A percentile compares a stretch with the other conserved stretches of the same genome.
Evolutionary conservation across 2,888 invertebrate species (phyloP).

Genomic region (Harpagoxenus sublaevis): DNA sequence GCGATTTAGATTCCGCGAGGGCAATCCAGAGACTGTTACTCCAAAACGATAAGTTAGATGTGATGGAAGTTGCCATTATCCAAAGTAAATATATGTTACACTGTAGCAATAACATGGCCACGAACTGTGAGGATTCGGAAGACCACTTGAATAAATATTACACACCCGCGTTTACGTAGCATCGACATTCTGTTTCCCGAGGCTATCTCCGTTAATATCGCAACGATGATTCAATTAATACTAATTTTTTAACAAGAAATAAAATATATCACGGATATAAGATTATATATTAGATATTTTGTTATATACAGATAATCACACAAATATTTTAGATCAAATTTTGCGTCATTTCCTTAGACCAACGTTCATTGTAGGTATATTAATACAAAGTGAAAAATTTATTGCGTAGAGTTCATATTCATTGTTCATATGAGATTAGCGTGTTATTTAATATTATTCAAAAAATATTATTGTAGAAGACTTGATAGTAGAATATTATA

Average conservation of each 20-base stretch:
- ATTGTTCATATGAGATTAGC: background rate
- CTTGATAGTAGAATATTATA: no score
- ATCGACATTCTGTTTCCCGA: background rate
- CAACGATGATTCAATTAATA: background rate
- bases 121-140: background rate
- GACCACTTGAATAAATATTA: conserved; percentile 35
- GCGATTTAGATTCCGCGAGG: background rate
- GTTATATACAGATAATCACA: background rate
- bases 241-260: background rate
- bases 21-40: conserved; percentile 10
- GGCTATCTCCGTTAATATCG: background rate
- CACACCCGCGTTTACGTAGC: background rate
- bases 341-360: background rate
- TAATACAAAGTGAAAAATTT: background rate
- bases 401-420: background rate
- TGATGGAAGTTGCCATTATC: conserved; percentile 23
- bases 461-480: no score
- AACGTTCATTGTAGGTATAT: no score
- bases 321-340: background rate
- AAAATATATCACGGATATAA: background rate
- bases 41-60: conserved; percentile 30
- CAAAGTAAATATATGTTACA: conserved; percentile 34
- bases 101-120: conserved; percentile 24
- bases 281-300: background rate
- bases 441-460: no score